Base-by-base conservation (phyloP, 2,797 vertebrate species). In the Danio jaintianensis region DNA sequence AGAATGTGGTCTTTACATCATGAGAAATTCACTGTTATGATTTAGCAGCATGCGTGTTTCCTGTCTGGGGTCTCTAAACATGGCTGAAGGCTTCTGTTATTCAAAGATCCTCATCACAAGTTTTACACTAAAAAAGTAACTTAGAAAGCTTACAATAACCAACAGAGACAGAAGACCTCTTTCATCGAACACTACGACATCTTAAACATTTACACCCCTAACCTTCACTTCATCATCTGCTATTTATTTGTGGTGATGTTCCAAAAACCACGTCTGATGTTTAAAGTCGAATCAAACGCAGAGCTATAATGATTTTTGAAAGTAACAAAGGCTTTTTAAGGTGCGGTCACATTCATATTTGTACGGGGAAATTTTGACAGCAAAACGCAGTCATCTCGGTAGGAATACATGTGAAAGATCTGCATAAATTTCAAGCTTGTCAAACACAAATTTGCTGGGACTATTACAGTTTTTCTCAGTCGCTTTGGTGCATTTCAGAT, bases 1-100 rank as follows among this genome's bases (percentile, higher is more conserved):
- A 66, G 22, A 64, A 55, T 47, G 56, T 82, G 79, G 36, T 75
- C 67, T 78, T 82, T 53, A 56, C 77, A 78, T 80, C 70, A 78
- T 48, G 43, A 69, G 72, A 74, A 75, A 86, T 61, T 59, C 16
- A 63, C 42, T 64, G 58, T 66, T 69, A 66, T 69, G 50, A 78
- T 75, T 47, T 80, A 58, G 47, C 22, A 61, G 40, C 43, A 77
- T 72, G 15, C 22, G n/a, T 62, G 55, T 66, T 81, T 83, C 78
- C 71, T 82, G 71, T 79, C 76, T 75, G 29, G 12, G 12, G 12
- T 48, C 36, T 48, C 67, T 50, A 50, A 67, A 55, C 63, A 52
- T 29, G n/a, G 40, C 47, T 59, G 52, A 69, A 55, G 67, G n/a
- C 62, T 64, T 38, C 10, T 56, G 71, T 77, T 68, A 70, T 62